These are phyloP conservation scores for Drosophila colorata DNA, from an alignment of 2,888 invertebrate genomes.

Conservation along the genomic window DNA sequence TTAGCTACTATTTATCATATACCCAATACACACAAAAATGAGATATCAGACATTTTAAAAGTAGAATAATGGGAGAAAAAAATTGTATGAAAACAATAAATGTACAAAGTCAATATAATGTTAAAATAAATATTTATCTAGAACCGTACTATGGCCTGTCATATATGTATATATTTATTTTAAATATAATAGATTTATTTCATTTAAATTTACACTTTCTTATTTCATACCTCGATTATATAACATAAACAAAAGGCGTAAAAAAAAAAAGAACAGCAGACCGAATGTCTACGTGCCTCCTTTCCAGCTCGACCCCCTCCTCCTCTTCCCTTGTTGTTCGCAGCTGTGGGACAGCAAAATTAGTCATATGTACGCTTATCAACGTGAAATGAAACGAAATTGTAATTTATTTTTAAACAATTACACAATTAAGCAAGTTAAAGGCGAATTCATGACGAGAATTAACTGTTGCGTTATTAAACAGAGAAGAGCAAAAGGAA, in stretches of 20 bases:
- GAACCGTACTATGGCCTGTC: background rate
- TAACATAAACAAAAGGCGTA: conserved; percentile 62
- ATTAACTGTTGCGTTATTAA: conserved; percentile 15
- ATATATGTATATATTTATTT: conserved; percentile 8
- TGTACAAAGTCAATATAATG: too few relatives aligned
- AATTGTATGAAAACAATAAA: too few relatives aligned
- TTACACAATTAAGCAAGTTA: conserved; percentile 52
- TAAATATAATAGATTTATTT: conserved; percentile 34
- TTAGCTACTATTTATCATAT: background rate
- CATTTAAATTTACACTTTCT: conserved; percentile 47
- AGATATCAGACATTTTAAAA: background rate
- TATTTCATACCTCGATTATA: conserved; percentile 55
- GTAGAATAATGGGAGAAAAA: background rate
- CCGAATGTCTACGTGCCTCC: conserved; percentile 60
- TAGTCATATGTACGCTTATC: conserved; percentile 66
- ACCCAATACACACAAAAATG: conserved; percentile 2
- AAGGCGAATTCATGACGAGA: conserved; percentile 18
- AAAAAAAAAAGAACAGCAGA: conserved; percentile 42
- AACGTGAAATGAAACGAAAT: conserved; percentile 41
- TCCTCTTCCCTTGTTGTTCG: background rate
- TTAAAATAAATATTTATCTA: too few relatives aligned
- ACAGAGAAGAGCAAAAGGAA: background rate
- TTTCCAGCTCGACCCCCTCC: background rate
- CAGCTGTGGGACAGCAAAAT: conserved; percentile 12
- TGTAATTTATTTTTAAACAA: conserved; percentile 68